Evolutionary conservation across 2,113 vertebrate genomes (phyloP).

Genomic region (Rhinichthys klamathensis): DNA sequence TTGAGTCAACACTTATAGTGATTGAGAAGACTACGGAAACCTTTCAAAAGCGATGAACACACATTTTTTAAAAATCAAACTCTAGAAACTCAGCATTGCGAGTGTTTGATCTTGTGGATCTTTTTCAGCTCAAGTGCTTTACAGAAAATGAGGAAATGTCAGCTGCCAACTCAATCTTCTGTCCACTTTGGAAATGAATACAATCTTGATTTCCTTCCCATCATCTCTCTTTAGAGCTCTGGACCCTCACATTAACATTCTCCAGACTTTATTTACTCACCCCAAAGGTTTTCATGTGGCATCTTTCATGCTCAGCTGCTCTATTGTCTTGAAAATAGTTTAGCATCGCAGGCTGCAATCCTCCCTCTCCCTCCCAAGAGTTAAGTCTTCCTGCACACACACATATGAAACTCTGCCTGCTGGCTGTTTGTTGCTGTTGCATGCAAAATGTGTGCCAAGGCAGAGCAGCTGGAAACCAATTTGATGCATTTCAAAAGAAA

Average conservation of each 20-base stretch:
- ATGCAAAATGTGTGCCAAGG: slow-evolving; percentile 46
- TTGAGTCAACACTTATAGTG: neutral
- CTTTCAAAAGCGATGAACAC: neutral
- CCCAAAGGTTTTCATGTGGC: slow-evolving; percentile 3
- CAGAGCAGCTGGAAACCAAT: slow-evolving; percentile 54
- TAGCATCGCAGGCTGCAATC: slow-evolving; percentile 24
- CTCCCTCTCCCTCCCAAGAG: slow-evolving; percentile 19
- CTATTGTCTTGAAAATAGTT: slow-evolving; percentile 48
- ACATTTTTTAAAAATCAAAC: neutral
- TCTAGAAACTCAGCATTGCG: neutral
- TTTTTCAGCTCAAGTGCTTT: slow-evolving; percentile 21
- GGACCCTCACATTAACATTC: neutral
- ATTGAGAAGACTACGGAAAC: neutral
- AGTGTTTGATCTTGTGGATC: slow-evolving; percentile 17
- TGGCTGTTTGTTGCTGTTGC: slow-evolving; percentile 61
- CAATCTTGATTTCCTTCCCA: slow-evolving; percentile 34
- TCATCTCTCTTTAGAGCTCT: neutral
- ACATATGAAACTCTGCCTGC: slow-evolving; percentile 49
- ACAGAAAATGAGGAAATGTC: slow-evolving; percentile 4
- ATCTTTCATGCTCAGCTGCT: slow-evolving; percentile 45
- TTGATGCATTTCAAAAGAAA: slow-evolving; percentile 57
- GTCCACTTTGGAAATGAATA: slow-evolving; percentile 12
- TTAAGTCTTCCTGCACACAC: slow-evolving; percentile 31
- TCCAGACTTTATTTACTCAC: neutral
- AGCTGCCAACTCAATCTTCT: slow-evolving; percentile 15